phyloP scores from a whole-genome alignment of 2,888 invertebrate species.

The Callyntrura guangdongensis region DNA sequence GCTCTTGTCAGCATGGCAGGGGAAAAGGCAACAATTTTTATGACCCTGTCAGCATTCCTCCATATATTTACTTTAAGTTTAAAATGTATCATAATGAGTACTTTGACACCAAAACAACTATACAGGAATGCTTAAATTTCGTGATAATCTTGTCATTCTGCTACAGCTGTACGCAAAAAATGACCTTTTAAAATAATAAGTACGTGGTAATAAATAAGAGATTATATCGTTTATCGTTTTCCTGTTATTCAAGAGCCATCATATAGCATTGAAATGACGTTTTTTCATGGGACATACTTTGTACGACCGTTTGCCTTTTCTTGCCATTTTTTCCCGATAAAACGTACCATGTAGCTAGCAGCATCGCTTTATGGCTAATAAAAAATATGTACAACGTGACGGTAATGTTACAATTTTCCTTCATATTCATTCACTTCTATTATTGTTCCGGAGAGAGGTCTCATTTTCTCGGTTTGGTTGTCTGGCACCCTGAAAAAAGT shows the following conservation, averaged over 20 bases:
- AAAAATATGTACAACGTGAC: background rate
- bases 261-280: background rate
- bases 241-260: conserved; percentile 3
- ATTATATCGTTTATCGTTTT: background rate
- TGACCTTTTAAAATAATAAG: background rate
- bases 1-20: background rate
- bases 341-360: background rate
- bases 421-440: no score
- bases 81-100: conserved; percentile 61
- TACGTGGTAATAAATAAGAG: background rate
- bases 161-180: no score
- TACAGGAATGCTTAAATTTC: background rate
- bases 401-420: background rate
- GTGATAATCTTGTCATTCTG: background rate
- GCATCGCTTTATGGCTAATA: conserved; percentile 16
- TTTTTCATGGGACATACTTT: background rate
- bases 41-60: conserved; percentile 62
- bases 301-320: background rate
- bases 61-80: conserved; percentile 59
- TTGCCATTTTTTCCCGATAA: no score
- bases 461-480: background rate
- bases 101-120: conserved; percentile 67
- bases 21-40: conserved; percentile 55
- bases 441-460: conserved; percentile 24
- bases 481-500: background rate